Evolutionary conservation across 1,140 invertebrate genomes (phyloP), one percentile per base, ranked within the genome.

Genomic region (Drosophila quadrilineata): DNA sequence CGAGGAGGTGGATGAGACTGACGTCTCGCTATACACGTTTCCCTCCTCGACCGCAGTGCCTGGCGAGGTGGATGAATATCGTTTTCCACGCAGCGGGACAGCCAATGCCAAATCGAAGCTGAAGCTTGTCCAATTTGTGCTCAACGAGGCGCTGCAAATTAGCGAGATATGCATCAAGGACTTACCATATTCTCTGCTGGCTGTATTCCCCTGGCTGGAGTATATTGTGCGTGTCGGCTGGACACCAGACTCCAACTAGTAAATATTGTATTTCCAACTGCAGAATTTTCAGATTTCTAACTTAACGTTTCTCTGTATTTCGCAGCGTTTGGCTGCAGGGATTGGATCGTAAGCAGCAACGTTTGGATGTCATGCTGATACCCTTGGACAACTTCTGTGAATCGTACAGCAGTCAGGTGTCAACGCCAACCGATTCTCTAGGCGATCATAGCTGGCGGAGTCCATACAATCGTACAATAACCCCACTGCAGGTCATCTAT

Each of bases 1-100:
- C 87, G 98, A 99, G 91, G 97, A 98, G 90, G 96, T 98, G 0
- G 98, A 99, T 85, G 98, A 99, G 90, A 95, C 94, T 54, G 94
- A 96, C 57, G 98, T 99, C 6, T 97, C 98, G 77, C 93, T 98
- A 63, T 94, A 97, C 74, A 95, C 95, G 87, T 96, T 98, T 71
- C 95, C 96, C 0, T 96, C 76, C 8, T 94, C 94, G 4, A 94
- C 94, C 86, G 93, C 93, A 33, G 93, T 93, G 72, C 93, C 93
- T 16, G 94, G 95, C 1, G 94, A 96, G 70, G 92, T 96, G 6
- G 97, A 98, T 89, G 95, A 97, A 87, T 98, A 88, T 88, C 93
- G 97, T 46, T 99, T 98, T 91, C 98, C 98, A 2, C 91, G 96
- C 71, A 96, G 98, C 8, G 97, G 97, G 10, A 95, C 95, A 35